These are phyloP conservation scores for Pelobates cultripes DNA, from an alignment of 2,797 vertebrate species.

Conservation along the genomic window DNA sequence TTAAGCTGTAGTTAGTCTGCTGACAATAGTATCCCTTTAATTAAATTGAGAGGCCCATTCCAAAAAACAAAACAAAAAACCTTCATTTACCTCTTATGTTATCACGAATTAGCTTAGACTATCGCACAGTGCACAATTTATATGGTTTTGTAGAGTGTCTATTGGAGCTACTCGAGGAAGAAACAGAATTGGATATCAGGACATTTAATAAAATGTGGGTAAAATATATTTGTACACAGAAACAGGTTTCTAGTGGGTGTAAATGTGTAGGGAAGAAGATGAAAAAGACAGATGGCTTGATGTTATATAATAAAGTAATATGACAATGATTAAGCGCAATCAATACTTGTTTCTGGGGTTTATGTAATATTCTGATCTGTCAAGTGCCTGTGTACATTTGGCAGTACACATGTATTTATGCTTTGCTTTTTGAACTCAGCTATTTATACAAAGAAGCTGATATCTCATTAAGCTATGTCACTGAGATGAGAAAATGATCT, in stretches of 20 bases:
- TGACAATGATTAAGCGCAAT: background rate
- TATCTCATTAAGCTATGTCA: conserved; percentile 31
- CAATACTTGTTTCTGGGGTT: conserved; percentile 14
- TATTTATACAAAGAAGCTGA: conserved; percentile 40
- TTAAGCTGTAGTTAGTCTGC: no score
- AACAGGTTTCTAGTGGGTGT: conserved; percentile 50
- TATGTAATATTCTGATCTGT: background rate
- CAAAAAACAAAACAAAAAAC: no score
- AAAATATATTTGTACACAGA: conserved; percentile 23
- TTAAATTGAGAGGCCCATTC: no score
- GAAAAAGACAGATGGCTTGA: conserved; percentile 34
- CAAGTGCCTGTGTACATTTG: background rate
- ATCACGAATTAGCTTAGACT: no score
- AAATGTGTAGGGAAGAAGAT: conserved; percentile 17
- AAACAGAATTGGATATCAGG: no score
- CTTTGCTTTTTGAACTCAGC: conserved; percentile 14
- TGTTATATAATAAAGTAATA: conserved; percentile 17
- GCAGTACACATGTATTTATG: background rate
- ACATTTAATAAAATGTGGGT: no score
- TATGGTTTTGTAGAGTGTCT: no score
- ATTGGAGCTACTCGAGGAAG: no score
- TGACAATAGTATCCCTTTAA: no score
- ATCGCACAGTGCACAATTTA: no score
- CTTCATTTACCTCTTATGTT: no score
- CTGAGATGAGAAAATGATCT: conserved; percentile 16